Conservation (phyloP, 2,888 invertebrate species). For the Stratiomys singularior region DNA sequence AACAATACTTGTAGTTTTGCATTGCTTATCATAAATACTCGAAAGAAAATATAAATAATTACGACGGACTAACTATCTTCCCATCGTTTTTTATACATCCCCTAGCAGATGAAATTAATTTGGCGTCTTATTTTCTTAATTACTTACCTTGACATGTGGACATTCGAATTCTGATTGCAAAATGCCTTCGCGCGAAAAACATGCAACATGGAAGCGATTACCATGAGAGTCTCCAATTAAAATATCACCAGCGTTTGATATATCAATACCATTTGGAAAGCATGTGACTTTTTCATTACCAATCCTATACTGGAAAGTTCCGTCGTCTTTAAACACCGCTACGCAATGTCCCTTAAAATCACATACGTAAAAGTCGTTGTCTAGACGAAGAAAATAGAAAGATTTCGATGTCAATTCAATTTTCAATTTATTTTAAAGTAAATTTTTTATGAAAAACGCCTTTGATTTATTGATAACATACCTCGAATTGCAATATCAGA, state of each 20-base stretch:
- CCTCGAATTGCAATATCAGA: slow-evolving; percentile 96
- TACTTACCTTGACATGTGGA: slow-evolving; percentile 91
- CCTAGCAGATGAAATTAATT: no score
- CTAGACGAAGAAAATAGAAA: slow-evolving; percentile 66
- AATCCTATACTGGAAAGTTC: slow-evolving; percentile 90
- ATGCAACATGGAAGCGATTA: slow-evolving; percentile 96
- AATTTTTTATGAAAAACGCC: no score
- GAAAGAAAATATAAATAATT: no score
- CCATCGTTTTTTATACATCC: no score
- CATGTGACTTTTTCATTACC: slow-evolving; percentile 96
- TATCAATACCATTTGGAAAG: slow-evolving; percentile 98
- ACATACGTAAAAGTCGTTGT: slow-evolving; percentile 94
- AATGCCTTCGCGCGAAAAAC: slow-evolving; percentile 89
- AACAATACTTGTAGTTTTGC: no score
- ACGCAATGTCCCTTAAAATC: slow-evolving; percentile 99
- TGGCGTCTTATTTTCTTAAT: no score
- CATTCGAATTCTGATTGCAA: slow-evolving; percentile 94
- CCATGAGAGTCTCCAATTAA: slow-evolving; percentile 97
- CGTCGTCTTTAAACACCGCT: slow-evolving; percentile 93
- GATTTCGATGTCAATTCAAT: background rate
- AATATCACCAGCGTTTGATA: slow-evolving; percentile 96
- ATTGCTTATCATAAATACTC: no score
- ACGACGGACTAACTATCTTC: no score
- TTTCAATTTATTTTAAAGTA: background rate
- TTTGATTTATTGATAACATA: slow-evolving; percentile 64